phyloP scores from a whole-genome alignment of 2,113 vertebrate species.

The Phalacrocorax brasilianus region DNA sequence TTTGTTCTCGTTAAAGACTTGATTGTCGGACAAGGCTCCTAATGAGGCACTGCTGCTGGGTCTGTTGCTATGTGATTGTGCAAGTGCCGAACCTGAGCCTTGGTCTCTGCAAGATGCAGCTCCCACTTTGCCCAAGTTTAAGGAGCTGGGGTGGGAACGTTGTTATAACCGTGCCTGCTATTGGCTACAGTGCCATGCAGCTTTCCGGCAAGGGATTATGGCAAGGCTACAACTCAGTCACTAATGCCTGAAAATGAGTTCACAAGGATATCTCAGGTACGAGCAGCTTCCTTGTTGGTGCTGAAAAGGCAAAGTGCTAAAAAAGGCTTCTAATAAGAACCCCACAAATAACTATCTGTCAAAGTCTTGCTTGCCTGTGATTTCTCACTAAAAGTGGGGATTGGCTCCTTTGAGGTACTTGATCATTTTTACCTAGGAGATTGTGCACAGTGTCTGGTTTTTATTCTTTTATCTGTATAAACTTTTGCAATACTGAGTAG shows the following conservation, averaged over 20 bases:
- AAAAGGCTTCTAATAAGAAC: background rate
- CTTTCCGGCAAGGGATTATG: background rate
- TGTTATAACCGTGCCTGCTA: constrained; percentile 37
- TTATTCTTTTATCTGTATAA: background rate
- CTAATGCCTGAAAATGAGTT: background rate
- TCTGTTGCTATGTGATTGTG: constrained; percentile 70
- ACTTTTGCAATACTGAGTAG: background rate
- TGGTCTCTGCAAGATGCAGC: background rate
- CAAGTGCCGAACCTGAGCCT: constrained; percentile 9
- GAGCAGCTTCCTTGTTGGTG: background rate
- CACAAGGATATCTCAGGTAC: background rate
- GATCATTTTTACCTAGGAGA: background rate
- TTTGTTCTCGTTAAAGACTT: constrained; percentile 77
- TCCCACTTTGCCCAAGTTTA: background rate
- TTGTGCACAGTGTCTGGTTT: background rate
- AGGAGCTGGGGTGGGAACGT: background rate
- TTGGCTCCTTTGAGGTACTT: background rate
- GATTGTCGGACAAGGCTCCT: constrained; percentile 68
- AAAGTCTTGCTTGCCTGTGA: background rate
- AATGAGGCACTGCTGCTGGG: constrained; percentile 69
- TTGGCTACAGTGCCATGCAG: background rate
- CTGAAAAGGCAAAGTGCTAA: background rate
- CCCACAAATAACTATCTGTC: background rate
- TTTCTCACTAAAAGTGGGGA: background rate
- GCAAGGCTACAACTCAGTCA: background rate